Conservation (phyloP, 2,888 invertebrate species). For the Sphaeridia pumilis region DNA sequence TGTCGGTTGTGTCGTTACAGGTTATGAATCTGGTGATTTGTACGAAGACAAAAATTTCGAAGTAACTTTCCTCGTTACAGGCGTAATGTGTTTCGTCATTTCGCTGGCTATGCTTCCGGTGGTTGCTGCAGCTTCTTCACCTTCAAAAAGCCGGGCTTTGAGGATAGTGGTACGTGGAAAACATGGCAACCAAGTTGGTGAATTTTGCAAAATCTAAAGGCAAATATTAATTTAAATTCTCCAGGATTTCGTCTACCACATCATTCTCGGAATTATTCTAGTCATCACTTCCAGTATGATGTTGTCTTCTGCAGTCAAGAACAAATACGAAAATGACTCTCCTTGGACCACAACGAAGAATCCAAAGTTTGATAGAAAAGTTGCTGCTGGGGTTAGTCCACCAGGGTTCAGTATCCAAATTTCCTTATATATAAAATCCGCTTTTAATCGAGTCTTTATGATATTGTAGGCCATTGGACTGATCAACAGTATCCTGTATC, state of each 20-base stretch:
- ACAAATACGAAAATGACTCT: neutral
- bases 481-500: conserved; percentile 23
- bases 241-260: conserved; percentile 22
- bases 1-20: conserved; percentile 16
- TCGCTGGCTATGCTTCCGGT: conserved; percentile 16
- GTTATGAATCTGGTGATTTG: conserved; percentile 11
- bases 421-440: too few species aligned
- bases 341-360: neutral
- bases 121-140: conserved; percentile 3
- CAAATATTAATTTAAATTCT: neutral
- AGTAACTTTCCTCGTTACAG: conserved; percentile 17
- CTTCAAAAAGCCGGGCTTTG: conserved; percentile 8
- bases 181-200: neutral
- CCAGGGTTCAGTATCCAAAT: too few species aligned
- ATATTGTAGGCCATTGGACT: conserved; percentile 18
- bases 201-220: neutral
- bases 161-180: conserved; percentile 16
- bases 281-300: conserved; percentile 23
- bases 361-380: conserved; percentile 11
- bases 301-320: conserved; percentile 17
- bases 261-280: conserved; percentile 20
- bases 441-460: neutral
- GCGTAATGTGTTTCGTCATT: conserved; percentile 12
- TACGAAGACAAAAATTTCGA: conserved; percentile 16
- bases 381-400: conserved; percentile 23